Conservation (phyloP, 2,888 invertebrate genomes). For the Coleophora flavipennella region DNA sequence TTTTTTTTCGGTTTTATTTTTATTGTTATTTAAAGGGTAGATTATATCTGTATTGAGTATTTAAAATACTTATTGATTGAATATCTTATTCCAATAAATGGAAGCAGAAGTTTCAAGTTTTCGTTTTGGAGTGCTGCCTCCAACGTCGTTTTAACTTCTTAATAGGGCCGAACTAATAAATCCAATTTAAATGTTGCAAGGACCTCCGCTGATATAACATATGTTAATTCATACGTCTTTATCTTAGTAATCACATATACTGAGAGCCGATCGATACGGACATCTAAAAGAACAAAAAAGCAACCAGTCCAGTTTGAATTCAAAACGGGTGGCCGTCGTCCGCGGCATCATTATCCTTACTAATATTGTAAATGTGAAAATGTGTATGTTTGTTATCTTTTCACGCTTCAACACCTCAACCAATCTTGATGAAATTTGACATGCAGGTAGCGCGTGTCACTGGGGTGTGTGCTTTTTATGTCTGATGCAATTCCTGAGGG, state of each 20-base stretch:
- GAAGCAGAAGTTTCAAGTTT: neutral
- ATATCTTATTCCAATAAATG: neutral
- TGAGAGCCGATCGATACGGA: constrained; percentile 49
- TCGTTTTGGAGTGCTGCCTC: constrained; percentile 26
- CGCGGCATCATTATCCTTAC: constrained; percentile 60
- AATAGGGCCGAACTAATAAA: constrained; percentile 62
- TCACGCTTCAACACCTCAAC: no score
- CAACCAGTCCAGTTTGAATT: constrained; percentile 51
- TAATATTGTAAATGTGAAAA: no score
- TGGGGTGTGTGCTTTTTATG: no score
- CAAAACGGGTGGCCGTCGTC: constrained; percentile 65
- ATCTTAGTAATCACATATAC: constrained; percentile 67
- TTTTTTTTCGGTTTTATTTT: constrained; percentile 21
- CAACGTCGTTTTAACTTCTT: constrained; percentile 49
- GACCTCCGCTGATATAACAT: constrained; percentile 67
- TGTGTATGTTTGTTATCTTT: no score
- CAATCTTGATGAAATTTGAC: no score
- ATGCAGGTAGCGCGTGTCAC: no score
- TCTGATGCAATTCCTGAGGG: no score
- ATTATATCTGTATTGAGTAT: constrained; percentile 4
- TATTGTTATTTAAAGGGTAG: no score
- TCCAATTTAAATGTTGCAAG: constrained; percentile 67
- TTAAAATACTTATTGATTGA: neutral
- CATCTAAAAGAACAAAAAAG: constrained; percentile 42
- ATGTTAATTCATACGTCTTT: constrained; percentile 71